A percentile compares a stretch with the other conserved stretches of the same genome.
Conservation (phyloP, 2,113 vertebrate species). For the Nansenia antarctica region DNA sequence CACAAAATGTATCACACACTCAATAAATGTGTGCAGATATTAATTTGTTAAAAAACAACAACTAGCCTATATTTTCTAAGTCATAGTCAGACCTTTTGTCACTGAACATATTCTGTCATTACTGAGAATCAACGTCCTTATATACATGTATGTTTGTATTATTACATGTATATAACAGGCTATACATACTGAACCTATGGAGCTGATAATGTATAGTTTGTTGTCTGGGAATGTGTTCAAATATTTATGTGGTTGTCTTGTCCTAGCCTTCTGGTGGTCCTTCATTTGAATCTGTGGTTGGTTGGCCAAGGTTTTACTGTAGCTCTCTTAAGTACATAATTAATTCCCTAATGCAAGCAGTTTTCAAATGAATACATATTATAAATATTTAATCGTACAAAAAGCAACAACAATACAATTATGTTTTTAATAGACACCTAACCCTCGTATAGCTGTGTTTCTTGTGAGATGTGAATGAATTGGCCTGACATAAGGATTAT, state of each 20-base stretch:
- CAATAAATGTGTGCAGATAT: not conserved
- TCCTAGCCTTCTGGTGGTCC: conserved; percentile 36
- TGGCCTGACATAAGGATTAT: conserved; percentile 27
- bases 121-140: conserved; percentile 60
- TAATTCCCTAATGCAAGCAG: too few relatives aligned
- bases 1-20: too few relatives aligned
- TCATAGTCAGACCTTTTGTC: not conserved
- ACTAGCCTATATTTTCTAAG: not conserved
- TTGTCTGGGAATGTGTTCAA: conserved; percentile 22
- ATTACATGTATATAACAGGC: conserved; percentile 71
- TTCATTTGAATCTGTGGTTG: conserved; percentile 43
- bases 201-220: conserved; percentile 58
- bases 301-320: too few relatives aligned
- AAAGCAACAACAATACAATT: too few relatives aligned
- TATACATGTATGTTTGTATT: conserved; percentile 61
- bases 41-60: not conserved
- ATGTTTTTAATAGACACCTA: too few relatives aligned
- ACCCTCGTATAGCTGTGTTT: too few relatives aligned
- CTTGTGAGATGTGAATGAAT: conserved; percentile 15
- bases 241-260: conserved; percentile 41
- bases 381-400: too few relatives aligned
- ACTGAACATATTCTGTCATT: conserved; percentile 70
- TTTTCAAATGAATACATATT: too few relatives aligned
- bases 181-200: conserved; percentile 48
- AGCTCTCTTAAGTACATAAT: too few relatives aligned